Base-by-base conservation (phyloP, 2,113 vertebrate genomes). In the Nothocercus julius region DNA sequence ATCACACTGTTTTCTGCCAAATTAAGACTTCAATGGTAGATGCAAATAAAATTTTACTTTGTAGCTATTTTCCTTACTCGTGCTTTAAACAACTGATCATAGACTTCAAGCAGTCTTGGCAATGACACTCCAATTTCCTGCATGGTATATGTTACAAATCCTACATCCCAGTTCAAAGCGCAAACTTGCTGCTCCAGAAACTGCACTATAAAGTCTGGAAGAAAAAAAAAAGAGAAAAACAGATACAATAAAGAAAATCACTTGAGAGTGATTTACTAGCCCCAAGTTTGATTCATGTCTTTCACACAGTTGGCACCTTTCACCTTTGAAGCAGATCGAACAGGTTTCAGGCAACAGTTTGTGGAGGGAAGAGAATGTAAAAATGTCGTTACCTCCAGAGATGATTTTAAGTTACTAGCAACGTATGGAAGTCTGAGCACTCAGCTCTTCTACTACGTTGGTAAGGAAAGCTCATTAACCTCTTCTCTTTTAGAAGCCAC, bases 171-270 rank as follows among this genome's bases (percentile, higher is more conserved):
- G 96, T 98, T 98, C 82, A 99, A 97, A 56, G 94, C 97, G 85
- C 99, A 99, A 64, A 99, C 99, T 36, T 99, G 99, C 96, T 99
- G 99, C 85, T 99, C 99, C 90, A 99, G 96, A 83, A 98, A 99
- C 89, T 99, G 99, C 20, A 99, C 98, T 56, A 99, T 97, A 96
- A 99, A 99, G 76, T 99, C 99, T 99, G 75, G 77, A 85, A 30
- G 53, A 40, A 11, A 38, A 70, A 94, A n/a, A 36, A 36, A 36
- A 36, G 18, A 76, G 84, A 61, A 18, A 45, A 76, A 5, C 5
- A 6, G 11, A 67, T 63, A 59, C 21, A 81, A 21, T 45, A 93
- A 91, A 58, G 11, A 78, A 63, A 61, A 9, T 20, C 38, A 82
- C 67, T 36, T 89, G 51, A n/a, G 49, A 87, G 25, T 32, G 1